Conservation (phyloP, 2,888 invertebrate genomes). For the Ectemnius lituratus region DNA sequence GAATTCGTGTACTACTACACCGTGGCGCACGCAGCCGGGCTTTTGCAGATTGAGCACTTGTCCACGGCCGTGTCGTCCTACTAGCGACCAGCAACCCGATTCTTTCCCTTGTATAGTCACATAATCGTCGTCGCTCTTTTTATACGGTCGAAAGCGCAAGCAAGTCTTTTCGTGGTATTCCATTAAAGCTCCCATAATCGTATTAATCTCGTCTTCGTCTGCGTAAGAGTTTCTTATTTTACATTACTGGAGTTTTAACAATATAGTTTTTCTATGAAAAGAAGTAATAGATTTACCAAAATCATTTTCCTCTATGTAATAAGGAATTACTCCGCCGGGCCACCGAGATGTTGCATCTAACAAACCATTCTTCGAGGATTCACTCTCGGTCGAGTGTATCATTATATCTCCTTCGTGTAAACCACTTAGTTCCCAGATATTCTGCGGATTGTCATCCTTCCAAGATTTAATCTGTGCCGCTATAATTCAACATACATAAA, state of each 20-base stretch:
- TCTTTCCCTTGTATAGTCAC: conserved; percentile 80
- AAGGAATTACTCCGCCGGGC: conserved; percentile 80
- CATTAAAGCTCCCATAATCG: conserved; percentile 80
- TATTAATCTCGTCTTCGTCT: conserved; percentile 70
- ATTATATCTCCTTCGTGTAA: conserved; percentile 83
- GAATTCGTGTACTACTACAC: conserved; percentile 85
- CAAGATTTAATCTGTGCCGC: conserved; percentile 75
- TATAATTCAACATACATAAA: conserved; percentile 5
- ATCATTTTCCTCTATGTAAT: conserved; percentile 79
- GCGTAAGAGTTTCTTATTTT: background rate
- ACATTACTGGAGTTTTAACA: background rate
- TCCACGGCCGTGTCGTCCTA: conserved; percentile 82
- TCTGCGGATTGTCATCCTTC: conserved; percentile 77
- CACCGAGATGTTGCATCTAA: conserved; percentile 78
- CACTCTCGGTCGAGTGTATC: conserved; percentile 72
- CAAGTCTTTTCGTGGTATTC: conserved; percentile 83
- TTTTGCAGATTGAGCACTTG: conserved; percentile 81
- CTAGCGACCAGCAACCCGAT: conserved; percentile 84
- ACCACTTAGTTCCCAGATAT: conserved; percentile 81
- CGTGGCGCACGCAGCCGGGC: conserved; percentile 76
- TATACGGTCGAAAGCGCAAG: conserved; percentile 82
- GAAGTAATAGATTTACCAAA: conserved; percentile 77
- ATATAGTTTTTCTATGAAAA: too few species aligned
- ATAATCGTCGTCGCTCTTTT: conserved; percentile 80
- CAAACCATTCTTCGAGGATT: conserved; percentile 76